Evolutionary conservation across 2,113 vertebrate species (phyloP), one percentile per base, ranked within the genome.

Genomic region (Varanus salvator): DNA sequence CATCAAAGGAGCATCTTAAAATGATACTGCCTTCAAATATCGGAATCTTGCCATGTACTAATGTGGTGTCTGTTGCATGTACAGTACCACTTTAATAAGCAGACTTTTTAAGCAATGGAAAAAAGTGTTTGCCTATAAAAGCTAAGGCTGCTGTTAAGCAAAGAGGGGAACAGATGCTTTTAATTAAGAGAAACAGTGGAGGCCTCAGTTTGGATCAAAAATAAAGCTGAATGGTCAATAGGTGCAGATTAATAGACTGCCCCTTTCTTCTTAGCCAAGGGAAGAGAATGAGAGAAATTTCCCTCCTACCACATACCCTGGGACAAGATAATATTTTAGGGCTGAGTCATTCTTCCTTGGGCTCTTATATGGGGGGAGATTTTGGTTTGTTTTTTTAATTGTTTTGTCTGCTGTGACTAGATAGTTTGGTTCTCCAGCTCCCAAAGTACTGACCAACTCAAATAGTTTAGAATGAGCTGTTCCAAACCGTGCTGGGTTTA

Each of bases 261-360:
- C 34, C 48, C 48, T 14, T 71, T 60, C 23, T 84, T 34, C 25
- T 83, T 84, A 48, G 21, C 89, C 57, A 21, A 84, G 82, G 48
- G 69, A 89, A 91, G 76, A 89, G 81, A 92, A 75, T 80, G 90
- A 93, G 89, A 93, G 54, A 94, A 93, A 90, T 93, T 90, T 89
- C 21, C 74, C 88, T 90, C 84, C 90, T 71, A 77, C 50, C 77
- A 1, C 17, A 21, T 50, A 85, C 57, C 38, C 77, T 31, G 69
- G 82, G 57, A 94, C 60, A 86, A 85, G 91, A 66, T 64, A 81
- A 78, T 82, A 85, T 84, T 83, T 93, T 91, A 82, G 83, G 72
- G 6, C 52, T 91, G 80, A 91, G 8, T 90, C 89, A 85, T 75
- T 88, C 6, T 1, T 15, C 89, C 72, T 92, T 90, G 14, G 77